phyloP scores from a whole-genome alignment of 1,140 invertebrate genomes.

The Saccostrea cuccullata region DNA sequence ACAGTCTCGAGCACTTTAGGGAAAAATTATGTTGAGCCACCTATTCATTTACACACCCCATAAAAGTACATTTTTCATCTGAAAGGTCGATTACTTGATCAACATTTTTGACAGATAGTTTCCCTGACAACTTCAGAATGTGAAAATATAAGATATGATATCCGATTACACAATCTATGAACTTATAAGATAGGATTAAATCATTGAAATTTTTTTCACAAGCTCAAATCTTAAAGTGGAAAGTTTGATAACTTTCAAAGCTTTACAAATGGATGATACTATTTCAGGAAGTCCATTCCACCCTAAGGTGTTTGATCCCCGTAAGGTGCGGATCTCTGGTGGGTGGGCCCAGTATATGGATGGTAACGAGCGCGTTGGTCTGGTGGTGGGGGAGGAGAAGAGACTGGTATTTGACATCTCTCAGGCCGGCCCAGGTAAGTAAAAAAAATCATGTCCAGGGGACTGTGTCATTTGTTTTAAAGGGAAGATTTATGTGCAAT shows the following conservation, averaged over 20 bases:
- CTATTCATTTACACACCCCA: too few species aligned
- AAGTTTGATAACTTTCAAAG: background rate
- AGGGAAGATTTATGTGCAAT: too few species aligned
- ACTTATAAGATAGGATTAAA: background rate
- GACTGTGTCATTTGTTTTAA: too few species aligned
- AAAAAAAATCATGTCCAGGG: too few species aligned
- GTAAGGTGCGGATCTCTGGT: constrained; percentile 82
- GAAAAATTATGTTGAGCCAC: too few species aligned
- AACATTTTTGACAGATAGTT: constrained; percentile 4
- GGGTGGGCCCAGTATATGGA: constrained; percentile 88
- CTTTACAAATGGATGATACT: background rate
- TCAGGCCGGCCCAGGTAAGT: constrained; percentile 83
- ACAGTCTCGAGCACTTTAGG: too few species aligned
- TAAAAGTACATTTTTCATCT: background rate
- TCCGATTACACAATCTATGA: background rate
- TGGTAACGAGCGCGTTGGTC: constrained; percentile 85
- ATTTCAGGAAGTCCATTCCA: constrained; percentile 85
- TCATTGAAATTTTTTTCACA: background rate
- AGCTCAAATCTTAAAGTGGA: background rate
- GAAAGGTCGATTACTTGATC: background rate
- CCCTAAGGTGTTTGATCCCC: constrained; percentile 85
- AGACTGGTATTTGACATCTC: constrained; percentile 83
- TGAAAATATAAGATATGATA: constrained; percentile 18
- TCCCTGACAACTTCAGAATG: background rate
- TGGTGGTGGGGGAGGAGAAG: constrained; percentile 82